Evolutionary conservation across 2,797 vertebrate species (phyloP).

Genomic region (Cossypha polioptera): DNA sequence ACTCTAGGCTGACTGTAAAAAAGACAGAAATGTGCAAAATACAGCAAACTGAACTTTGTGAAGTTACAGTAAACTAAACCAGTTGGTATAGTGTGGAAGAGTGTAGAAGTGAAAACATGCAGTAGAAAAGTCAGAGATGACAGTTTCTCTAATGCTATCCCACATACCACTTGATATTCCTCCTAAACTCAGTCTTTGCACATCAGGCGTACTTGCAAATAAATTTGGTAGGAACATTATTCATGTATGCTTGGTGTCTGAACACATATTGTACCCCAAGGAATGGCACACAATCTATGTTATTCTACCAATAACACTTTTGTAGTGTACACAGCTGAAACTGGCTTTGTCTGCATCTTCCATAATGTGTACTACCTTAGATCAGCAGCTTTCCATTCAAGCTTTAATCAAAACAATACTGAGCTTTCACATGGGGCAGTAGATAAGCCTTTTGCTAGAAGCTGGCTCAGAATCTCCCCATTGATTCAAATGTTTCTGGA

Average conservation of each 20-base stretch:
- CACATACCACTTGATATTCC: background rate
- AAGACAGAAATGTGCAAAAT: background rate
- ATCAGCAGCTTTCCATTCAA: conserved; percentile 46
- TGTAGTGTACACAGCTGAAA: background rate
- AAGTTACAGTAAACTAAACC: background rate
- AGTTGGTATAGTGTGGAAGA: background rate
- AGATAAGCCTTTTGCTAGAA: conserved; percentile 35
- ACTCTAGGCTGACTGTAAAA: background rate
- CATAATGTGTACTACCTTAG: background rate
- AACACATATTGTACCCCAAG: background rate
- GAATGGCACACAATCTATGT: background rate
- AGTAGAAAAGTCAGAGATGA: background rate
- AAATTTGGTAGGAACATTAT: background rate
- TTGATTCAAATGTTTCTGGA: conserved; percentile 19
- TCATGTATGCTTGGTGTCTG: background rate
- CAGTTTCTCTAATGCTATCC: background rate
- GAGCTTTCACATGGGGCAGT: conserved; percentile 1
- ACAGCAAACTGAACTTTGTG: background rate
- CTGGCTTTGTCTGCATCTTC: background rate
- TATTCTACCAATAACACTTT: background rate
- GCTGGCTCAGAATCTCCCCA: conserved; percentile 13
- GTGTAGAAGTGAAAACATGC: background rate
- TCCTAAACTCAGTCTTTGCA: background rate
- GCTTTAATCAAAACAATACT: conserved; percentile 38
- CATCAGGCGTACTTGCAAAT: background rate